Percentiles rank a stretch among this genome's conserved stretches.
These are phyloP conservation scores for Ceratosolen fusciceps DNA, from an alignment of 1,140 invertebrate species.

Conservation along the genomic window DNA sequence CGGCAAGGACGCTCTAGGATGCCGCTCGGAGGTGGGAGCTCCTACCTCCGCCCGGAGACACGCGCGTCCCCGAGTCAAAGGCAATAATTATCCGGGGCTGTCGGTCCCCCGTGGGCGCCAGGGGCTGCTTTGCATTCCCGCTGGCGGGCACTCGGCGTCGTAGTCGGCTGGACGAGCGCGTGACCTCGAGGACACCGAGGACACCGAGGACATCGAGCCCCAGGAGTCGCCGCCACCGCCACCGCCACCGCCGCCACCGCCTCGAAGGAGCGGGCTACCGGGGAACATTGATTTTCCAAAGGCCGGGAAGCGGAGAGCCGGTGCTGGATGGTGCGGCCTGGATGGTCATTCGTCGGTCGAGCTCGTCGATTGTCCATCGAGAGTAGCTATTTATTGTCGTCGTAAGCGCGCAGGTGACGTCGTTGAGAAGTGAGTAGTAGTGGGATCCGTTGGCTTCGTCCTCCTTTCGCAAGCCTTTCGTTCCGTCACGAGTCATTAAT, in stretches of 20 bases:
- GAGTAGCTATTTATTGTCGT: too few relatives aligned
- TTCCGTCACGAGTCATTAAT: too few relatives aligned
- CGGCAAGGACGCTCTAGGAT: neutral
- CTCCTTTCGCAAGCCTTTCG: too few relatives aligned
- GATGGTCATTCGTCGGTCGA: too few relatives aligned
- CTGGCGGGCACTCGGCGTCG: conserved; percentile 9
- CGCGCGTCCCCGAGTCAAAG: neutral
- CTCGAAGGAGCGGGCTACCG: too few relatives aligned
- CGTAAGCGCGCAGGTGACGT: too few relatives aligned
- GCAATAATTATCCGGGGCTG: neutral
- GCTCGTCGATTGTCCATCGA: too few relatives aligned
- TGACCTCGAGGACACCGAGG: neutral
- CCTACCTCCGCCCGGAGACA: neutral
- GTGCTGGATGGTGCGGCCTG: too few relatives aligned
- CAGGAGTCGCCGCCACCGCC: neutral
- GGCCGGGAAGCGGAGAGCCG: too few relatives aligned
- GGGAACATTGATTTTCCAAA: too few relatives aligned
- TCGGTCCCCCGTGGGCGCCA: neutral
- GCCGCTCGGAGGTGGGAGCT: neutral
- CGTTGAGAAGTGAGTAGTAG: too few relatives aligned
- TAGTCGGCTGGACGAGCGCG: neutral
- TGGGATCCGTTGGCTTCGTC: too few relatives aligned
- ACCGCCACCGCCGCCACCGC: neutral
- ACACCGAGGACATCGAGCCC: neutral
- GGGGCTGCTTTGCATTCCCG: conserved; percentile 41